These are phyloP conservation scores for Mesorhabditis spiculigera DNA, from an alignment of 2,888 invertebrate species.

Conservation along the genomic window DNA sequence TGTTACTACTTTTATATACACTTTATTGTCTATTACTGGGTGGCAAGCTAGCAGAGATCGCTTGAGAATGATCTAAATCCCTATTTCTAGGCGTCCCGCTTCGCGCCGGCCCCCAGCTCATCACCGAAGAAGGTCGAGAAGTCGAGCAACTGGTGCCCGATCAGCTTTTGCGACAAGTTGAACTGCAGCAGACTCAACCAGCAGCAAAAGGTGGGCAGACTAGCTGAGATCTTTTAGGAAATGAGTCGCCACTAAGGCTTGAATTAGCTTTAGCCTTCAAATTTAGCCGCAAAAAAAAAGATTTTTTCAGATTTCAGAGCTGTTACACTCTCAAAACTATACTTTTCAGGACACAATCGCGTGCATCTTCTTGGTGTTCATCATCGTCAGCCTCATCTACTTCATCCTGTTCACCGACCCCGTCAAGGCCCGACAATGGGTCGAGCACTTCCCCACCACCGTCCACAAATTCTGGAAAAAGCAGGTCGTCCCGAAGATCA, in stretches of 20 bases:
- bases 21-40: not conserved
- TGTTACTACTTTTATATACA: not conserved
- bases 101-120: not conserved
- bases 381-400: conserved; percentile 6
- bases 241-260: not conserved
- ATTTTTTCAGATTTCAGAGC: no score
- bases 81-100: not conserved
- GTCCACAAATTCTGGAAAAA: not conserved
- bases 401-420: conserved; percentile 5
- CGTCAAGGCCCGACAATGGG: not conserved
- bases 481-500: not conserved
- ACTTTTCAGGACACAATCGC: not conserved
- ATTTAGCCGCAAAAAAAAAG: no score
- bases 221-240: not conserved
- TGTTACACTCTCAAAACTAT: not conserved
- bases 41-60: not conserved
- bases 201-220: not conserved
- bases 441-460: not conserved
- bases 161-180: not conserved
- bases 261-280: not conserved
- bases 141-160: not conserved
- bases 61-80: not conserved
- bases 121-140: not conserved
- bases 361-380: not conserved
- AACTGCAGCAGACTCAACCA: not conserved